phyloP scores from a whole-genome alignment of 2,888 invertebrate species.

The Auanema sp. region DNA sequence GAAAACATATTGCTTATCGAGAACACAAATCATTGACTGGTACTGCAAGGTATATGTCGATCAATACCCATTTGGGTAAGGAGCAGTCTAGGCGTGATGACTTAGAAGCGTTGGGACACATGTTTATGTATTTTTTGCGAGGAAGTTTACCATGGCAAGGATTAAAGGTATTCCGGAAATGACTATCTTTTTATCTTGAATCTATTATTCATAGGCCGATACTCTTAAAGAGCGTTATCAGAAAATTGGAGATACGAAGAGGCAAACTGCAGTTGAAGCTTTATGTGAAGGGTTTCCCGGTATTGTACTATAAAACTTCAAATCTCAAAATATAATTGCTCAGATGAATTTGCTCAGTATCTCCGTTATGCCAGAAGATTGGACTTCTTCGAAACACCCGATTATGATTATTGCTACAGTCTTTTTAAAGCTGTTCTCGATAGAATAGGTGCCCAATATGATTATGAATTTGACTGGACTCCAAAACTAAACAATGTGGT shows the following conservation, averaged over 20 bases:
- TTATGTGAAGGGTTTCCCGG: slow-evolving; percentile 75
- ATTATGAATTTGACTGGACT: slow-evolving; percentile 64
- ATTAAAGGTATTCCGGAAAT: slow-evolving; percentile 75
- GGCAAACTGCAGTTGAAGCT: slow-evolving; percentile 96
- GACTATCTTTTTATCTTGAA: slow-evolving; percentile 4
- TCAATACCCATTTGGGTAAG: slow-evolving; percentile 99
- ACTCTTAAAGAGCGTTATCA: slow-evolving; percentile 76
- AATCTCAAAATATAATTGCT: slow-evolving; percentile 61
- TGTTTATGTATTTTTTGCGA: slow-evolving; percentile 99
- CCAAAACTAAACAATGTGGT: slow-evolving; percentile 62
- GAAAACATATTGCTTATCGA: slow-evolving; percentile 99
- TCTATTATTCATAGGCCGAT: slow-evolving; percentile 31
- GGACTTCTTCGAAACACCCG: slow-evolving; percentile 99
- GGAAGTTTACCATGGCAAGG: slow-evolving; percentile 99
- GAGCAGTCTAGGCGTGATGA: slow-evolving; percentile 79
- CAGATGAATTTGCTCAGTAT: slow-evolving; percentile 96
- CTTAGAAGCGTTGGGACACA: slow-evolving; percentile 93
- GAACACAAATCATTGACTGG: slow-evolving; percentile 99
- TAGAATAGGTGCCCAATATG: slow-evolving; percentile 58
- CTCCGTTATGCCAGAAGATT: slow-evolving; percentile 91
- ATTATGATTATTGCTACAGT: slow-evolving; percentile 83
- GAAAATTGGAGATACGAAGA: slow-evolving; percentile 99
- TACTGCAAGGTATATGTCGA: slow-evolving; percentile 99
- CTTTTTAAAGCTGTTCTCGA: slow-evolving; percentile 61
- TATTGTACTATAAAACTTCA: slow-evolving; percentile 46